phyloP scores from a whole-genome alignment of 2,888 invertebrate species.

The Scaptodrosophila latifasciaeformis region DNA sequence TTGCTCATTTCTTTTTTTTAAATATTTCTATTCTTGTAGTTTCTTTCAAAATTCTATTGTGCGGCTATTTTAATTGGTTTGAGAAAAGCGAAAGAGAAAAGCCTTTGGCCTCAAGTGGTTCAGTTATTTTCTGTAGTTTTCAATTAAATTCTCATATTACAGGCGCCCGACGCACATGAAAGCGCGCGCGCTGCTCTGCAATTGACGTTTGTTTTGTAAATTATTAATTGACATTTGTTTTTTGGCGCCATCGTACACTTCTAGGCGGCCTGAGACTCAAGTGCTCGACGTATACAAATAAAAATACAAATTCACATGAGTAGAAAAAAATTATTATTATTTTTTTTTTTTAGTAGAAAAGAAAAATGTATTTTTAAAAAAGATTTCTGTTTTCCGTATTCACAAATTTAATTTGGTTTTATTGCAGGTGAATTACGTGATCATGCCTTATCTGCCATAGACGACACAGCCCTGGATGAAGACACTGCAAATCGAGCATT shows the following conservation, averaged over 20 bases:
- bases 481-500: not conserved
- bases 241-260: constrained; percentile 38
- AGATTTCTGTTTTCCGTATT: too few relatives aligned
- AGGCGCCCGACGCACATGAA: constrained; percentile 35
- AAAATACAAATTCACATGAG: constrained; percentile 16
- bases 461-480: constrained; percentile 29
- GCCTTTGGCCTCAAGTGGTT: not conserved
- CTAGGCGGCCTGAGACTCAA: constrained; percentile 18
- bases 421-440: constrained; percentile 42
- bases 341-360: too few relatives aligned
- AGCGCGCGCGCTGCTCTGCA: not conserved
- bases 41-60: not conserved
- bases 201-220: constrained; percentile 37
- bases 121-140: too few relatives aligned
- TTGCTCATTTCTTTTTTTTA: too few relatives aligned
- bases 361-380: too few relatives aligned
- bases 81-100: not conserved
- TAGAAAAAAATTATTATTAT: not conserved
- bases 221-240: constrained; percentile 48
- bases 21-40: too few relatives aligned
- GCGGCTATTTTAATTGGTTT: not conserved
- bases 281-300: constrained; percentile 25
- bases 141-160: constrained; percentile 43
- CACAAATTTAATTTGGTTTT: constrained; percentile 9
- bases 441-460: constrained; percentile 18